Conservation (phyloP, 2,113 vertebrate species). For the Anseranas semipalmata region DNA sequence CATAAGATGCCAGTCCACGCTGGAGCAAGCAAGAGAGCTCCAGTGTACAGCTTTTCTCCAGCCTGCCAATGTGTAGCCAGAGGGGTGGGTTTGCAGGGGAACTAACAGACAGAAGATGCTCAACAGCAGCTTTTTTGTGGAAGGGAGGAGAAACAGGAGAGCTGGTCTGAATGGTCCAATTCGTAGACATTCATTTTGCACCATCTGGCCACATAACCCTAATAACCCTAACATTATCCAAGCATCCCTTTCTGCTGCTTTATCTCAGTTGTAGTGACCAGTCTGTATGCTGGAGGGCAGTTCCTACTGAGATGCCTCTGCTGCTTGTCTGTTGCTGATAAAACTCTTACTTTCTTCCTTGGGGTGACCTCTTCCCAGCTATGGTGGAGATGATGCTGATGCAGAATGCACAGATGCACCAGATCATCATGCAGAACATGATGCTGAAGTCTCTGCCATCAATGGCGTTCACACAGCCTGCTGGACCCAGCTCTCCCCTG, state of each 20-base stretch:
- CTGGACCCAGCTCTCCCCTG: not conserved
- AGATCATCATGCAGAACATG: slow-evolving; percentile 90
- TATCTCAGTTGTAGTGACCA: not conserved
- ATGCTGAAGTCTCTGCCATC: slow-evolving; percentile 86
- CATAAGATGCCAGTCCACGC: not conserved
- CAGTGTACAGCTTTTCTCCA: not conserved
- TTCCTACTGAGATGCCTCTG: not conserved
- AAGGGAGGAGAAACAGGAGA: not conserved
- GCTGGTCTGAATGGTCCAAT: not conserved
- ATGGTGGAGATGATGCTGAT: slow-evolving; percentile 91
- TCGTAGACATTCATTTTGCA: not conserved
- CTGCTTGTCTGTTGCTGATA: not conserved
- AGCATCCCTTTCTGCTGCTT: not conserved
- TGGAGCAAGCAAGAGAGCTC: not conserved
- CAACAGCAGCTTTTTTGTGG: not conserved
- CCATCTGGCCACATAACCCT: not conserved
- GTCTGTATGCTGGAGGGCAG: not conserved
- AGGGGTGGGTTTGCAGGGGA: not conserved
- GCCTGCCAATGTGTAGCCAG: not conserved
- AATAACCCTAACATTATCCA: not conserved
- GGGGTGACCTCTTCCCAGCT: slow-evolving; percentile 62
- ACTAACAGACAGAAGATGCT: not conserved
- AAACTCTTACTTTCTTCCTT: not conserved
- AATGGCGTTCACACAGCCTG: not conserved
- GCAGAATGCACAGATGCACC: slow-evolving; percentile 91